Evolutionary conservation across 2,797 vertebrate species (phyloP), one percentile per base, ranked within the genome.

Genomic region (Tapera naevia): DNA sequence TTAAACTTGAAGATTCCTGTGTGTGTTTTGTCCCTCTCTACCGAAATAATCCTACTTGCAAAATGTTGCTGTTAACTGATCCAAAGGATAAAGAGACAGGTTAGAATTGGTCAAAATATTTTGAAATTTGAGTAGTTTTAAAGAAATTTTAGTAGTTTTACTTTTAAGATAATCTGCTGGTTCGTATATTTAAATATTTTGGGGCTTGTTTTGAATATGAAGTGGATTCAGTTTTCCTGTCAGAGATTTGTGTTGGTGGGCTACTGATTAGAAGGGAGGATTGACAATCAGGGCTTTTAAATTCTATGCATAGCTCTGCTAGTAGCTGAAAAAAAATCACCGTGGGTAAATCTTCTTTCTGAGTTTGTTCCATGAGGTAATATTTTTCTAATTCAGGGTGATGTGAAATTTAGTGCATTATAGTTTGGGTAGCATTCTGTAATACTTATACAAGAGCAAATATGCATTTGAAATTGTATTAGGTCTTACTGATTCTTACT

Each of bases 21-120:
- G 60, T 98, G 88, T 76, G 78, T 91, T 96, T 97, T 89, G 96
- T 96, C 50, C 81, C 97, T n/a, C 21, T 98, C 92, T 95, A 96
- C 91, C 84, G 94, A 89, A 98, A 98, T 64, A 97, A 97, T 37
- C 91, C 96, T 71, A 86, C 95, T 51, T 91, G 74, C 81, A 97
- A 95, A 94, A 78, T 98, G 79, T 76, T 98, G 96, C 96, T 97
- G 95, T 97, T 98, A 96, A 95, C 96, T 90, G 96, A 96, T 88
- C 97, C 98, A 54, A 95, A 93, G 91, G 96, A 97, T 95, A 98
- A 97, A 94, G 90, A 98, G 88, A 96, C 95, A 98, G 98, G 98
- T 98, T 89, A 95, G 97, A 85, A 85, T 81, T 76, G 53, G 71
- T 85, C 53, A 35, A 72, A 80, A 69, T 86, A 46, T 70, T 89